Evolutionary conservation across 2,888 invertebrate species (phyloP).

Genomic region (Hirudinaria manillensis): DNA sequence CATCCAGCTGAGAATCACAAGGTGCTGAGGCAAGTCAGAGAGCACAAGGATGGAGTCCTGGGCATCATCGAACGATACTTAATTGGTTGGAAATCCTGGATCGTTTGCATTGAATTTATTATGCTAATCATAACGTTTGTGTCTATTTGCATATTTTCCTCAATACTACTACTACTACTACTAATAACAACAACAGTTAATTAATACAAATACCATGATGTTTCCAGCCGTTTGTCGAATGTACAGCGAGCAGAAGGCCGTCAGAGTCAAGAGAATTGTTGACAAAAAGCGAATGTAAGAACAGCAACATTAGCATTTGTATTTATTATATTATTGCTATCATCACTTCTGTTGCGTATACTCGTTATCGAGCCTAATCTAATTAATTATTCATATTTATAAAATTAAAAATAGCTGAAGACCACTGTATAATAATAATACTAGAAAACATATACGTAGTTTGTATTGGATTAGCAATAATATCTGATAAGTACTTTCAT

Average conservation of each 20-base stretch:
- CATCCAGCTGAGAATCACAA: slow-evolving; percentile 45
- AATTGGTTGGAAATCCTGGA: slow-evolving; percentile 57
- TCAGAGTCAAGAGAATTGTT: slow-evolving; percentile 75
- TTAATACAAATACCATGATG: neutral
- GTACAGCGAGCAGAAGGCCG: slow-evolving; percentile 79
- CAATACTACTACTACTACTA: neutral
- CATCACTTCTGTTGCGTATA: neutral
- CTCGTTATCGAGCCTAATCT: slow-evolving; percentile 35
- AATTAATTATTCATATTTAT: too few species aligned
- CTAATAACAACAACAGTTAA: neutral
- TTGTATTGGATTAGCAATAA: too few species aligned
- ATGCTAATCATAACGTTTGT: too few species aligned
- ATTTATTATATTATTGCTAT: neutral
- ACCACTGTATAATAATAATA: too few species aligned
- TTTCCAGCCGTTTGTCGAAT: slow-evolving; percentile 69
- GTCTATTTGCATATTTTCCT: too few species aligned
- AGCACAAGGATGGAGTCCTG: slow-evolving; percentile 72
- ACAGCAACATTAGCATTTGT: too few species aligned
- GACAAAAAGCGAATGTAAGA: slow-evolving; percentile 70
- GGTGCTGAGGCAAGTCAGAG: slow-evolving; percentile 62
- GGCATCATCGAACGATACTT: slow-evolving; percentile 73
- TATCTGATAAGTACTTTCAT: too few species aligned
- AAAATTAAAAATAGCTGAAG: too few species aligned
- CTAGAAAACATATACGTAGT: too few species aligned
- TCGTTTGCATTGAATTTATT: neutral